Evolutionary conservation across 2,113 vertebrate genomes (phyloP), one percentile per base, ranked within the genome.

Genomic region (Centropus bengalensis): DNA sequence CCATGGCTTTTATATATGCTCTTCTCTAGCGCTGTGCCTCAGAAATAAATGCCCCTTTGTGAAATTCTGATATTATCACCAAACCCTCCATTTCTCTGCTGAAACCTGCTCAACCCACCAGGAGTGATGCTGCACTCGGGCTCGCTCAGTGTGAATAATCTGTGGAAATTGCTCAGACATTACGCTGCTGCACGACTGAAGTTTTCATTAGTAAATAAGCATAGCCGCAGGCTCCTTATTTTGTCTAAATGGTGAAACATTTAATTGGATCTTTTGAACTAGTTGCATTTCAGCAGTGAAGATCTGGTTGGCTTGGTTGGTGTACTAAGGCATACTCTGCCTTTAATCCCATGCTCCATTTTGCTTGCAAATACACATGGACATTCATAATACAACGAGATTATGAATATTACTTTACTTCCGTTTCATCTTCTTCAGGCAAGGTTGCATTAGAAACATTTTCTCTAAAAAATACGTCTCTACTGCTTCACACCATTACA

Each of bases 141-240:
- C 76, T 85, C 59, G 8, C 30, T 51, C 16, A 2, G 68, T 80
- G 94, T 89, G 79, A 82, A 71, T 91, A 90, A 93, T 94, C 82
- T 62, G 68, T 78, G 80, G 42, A 83, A 96, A 78, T 83, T 63
- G 66, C 88, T 91, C 56, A 40, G 76, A 70, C 86, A 59, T 8
- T 9, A 38, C 0, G 2, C 12, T 83, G 68, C 75, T 86, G 82
- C 82, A 63, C 68, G 80, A 38, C 76, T 80, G 4, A 91, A 86
- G 93, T 83, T 94, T 95, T 88, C 91, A 84, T 93, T 96, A 86
- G 85, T 78, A 95, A 89, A 66, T 81, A 91, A 89, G 47, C 76
- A 33, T 83, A 81, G 89, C 93, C 83, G 44, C 77, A 55, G 91
- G 95, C 80, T 96, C 44, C 96, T 97, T 96, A 78, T 95, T 96